phyloP scores from a whole-genome alignment of 2,888 invertebrate species.

The Cybosia mesomella region DNA sequence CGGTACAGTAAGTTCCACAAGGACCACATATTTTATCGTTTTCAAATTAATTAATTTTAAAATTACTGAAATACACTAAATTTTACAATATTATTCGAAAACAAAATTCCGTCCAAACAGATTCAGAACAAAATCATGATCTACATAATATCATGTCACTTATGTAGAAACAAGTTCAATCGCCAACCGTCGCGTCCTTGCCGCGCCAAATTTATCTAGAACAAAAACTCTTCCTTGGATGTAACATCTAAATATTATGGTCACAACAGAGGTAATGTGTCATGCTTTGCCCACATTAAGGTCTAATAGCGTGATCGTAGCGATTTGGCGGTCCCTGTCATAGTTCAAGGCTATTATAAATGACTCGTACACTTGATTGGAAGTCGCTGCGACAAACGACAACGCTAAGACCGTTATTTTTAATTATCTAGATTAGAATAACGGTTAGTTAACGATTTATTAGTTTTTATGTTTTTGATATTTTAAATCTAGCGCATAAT shows the following conservation, averaged over 20 bases:
- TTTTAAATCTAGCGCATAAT: neutral
- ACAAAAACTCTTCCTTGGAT: slow-evolving; percentile 62
- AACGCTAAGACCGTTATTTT: neutral
- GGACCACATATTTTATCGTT: too few species aligned
- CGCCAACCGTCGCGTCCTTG: slow-evolving; percentile 18
- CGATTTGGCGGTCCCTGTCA: slow-evolving; percentile 70
- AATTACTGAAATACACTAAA: too few species aligned
- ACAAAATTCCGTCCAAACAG: neutral
- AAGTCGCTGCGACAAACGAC: slow-evolving; percentile 28
- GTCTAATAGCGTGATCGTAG: slow-evolving; percentile 68
- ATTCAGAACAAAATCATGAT: neutral
- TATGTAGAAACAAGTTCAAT: neutral
- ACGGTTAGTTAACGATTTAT: neutral
- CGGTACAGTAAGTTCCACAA: too few species aligned
- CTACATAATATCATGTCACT: neutral
- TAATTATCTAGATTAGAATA: slow-evolving; percentile 9
- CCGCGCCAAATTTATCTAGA: slow-evolving; percentile 45
- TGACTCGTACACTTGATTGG: slow-evolving; percentile 52
- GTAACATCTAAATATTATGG: slow-evolving; percentile 55
- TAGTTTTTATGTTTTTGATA: neutral
- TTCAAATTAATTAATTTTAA: too few species aligned
- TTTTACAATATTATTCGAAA: too few species aligned
- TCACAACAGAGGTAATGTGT: slow-evolving; percentile 62
- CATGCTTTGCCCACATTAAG: slow-evolving; percentile 71
- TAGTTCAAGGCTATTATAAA: slow-evolving; percentile 77